Percentiles rank a stretch among this genome's conserved stretches.
Evolutionary conservation across 1,140 invertebrate species (phyloP).

Genomic region (Achatina immaculata): DNA sequence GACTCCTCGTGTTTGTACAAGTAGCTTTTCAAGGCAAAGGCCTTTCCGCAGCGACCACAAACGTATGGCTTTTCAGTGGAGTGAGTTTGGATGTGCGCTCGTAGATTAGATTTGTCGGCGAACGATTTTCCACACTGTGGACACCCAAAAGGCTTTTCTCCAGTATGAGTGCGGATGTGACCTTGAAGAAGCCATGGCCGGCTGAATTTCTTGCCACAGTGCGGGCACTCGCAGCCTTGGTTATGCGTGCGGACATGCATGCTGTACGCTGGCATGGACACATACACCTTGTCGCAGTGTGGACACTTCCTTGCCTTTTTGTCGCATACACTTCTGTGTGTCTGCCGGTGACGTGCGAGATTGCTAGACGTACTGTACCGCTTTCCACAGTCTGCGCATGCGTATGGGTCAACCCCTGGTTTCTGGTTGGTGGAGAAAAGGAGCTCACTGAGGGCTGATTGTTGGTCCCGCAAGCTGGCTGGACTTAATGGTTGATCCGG

Average conservation of each 20-base stretch:
- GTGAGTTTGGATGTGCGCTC: constrained; percentile 99
- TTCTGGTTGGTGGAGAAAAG: constrained; percentile 26
- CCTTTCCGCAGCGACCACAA: constrained; percentile 85
- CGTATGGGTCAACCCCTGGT: constrained; percentile 45
- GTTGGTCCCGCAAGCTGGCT: constrained; percentile 28
- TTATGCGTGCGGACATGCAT: constrained; percentile 97
- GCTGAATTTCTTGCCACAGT: constrained; percentile 97
- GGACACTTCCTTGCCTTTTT: constrained; percentile 79
- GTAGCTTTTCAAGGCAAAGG: constrained; percentile 72
- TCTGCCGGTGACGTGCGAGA: constrained; percentile 70
- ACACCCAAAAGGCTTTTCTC: constrained; percentile 98
- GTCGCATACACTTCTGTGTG: constrained; percentile 66
- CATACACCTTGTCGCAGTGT: constrained; percentile 93
- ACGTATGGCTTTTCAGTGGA: constrained; percentile 95
- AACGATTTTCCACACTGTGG: constrained; percentile 98
- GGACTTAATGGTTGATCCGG: constrained; percentile 14
- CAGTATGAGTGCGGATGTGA: constrained; percentile 95
- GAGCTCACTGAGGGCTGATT: constrained; percentile 42
- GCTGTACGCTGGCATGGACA: constrained; percentile 96
- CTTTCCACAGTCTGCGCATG: constrained; percentile 70
- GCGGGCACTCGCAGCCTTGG: constrained; percentile 90
- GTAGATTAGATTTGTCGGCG: constrained; percentile 95
- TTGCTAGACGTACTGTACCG: constrained; percentile 71
- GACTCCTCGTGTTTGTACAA: constrained; percentile 73
- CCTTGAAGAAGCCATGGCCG: constrained; percentile 95